Conservation (phyloP, 2,797 vertebrate species). For the Rhincodon typus region DNA sequence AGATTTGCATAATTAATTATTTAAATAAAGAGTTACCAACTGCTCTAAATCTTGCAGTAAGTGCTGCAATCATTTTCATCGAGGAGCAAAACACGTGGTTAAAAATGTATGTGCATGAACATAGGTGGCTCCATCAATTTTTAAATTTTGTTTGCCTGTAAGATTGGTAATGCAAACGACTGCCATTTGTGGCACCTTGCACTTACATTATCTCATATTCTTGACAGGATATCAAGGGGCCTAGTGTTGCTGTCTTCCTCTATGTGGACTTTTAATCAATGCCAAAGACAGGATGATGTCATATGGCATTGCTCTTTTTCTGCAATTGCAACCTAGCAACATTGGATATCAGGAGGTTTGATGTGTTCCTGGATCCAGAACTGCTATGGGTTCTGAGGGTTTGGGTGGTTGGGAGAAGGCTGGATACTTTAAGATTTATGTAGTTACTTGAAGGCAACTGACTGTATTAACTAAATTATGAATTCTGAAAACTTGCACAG, state of each 20-base stretch:
- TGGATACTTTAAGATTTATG: neutral
- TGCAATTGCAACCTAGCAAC: neutral
- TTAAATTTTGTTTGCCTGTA: neutral
- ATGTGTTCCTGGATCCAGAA: neutral
- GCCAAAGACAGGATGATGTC: neutral
- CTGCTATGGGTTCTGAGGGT: neutral
- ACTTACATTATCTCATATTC: neutral
- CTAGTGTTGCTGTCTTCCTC: neutral
- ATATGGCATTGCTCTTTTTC: neutral
- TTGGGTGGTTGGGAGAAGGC: no score
- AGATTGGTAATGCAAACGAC: neutral
- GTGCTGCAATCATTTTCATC: neutral
- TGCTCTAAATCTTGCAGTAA: constrained; percentile 19
- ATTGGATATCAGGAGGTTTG: neutral
- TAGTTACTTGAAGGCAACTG: neutral
- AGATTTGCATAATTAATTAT: neutral
- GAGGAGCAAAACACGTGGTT: neutral
- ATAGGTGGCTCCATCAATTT: neutral
- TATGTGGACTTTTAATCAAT: neutral
- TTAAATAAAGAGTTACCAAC: neutral
- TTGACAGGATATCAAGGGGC: neutral
- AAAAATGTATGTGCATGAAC: neutral
- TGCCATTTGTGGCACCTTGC: neutral
- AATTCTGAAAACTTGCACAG: neutral
- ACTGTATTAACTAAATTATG: neutral